Evolutionary conservation across 2,113 vertebrate species (phyloP).

Genomic region (Petromus typicus): DNA sequence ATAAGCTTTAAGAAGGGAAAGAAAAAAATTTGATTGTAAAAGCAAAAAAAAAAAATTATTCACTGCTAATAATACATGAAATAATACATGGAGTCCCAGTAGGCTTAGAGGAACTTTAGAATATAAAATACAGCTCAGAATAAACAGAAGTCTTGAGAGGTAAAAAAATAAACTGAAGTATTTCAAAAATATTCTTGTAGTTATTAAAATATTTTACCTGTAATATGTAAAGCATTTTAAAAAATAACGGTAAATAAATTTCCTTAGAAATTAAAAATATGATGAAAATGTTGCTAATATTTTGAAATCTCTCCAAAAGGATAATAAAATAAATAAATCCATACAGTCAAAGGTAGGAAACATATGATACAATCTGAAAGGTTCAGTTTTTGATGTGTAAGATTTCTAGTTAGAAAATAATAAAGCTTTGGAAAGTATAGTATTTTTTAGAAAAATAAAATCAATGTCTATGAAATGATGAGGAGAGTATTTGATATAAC

Average conservation of each 20-base stretch:
- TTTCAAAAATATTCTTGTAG: not conserved
- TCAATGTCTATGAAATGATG: not conserved
- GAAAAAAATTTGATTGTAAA: no score
- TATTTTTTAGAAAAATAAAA: not conserved
- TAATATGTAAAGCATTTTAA: not conserved
- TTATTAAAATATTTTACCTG: not conserved
- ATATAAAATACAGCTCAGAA: not conserved
- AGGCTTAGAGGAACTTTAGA: not conserved
- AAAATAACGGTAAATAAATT: not conserved
- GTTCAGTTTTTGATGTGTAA: not conserved
- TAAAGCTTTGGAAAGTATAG: not conserved
- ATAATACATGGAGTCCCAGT: not conserved
- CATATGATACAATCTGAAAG: not conserved
- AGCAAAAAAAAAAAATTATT: no score
- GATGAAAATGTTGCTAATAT: not conserved
- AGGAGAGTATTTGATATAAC: not conserved
- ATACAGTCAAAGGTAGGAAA: not conserved
- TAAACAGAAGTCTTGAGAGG: not conserved
- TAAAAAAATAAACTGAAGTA: not conserved
- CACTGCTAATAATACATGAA: no score
- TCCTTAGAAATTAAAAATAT: not conserved
- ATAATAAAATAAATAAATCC: not conserved
- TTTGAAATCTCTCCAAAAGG: not conserved
- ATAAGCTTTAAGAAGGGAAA: no score
- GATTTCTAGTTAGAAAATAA: not conserved